Base-by-base conservation (phyloP, 2,797 vertebrate genomes). In the Chelon auratus region DNA sequence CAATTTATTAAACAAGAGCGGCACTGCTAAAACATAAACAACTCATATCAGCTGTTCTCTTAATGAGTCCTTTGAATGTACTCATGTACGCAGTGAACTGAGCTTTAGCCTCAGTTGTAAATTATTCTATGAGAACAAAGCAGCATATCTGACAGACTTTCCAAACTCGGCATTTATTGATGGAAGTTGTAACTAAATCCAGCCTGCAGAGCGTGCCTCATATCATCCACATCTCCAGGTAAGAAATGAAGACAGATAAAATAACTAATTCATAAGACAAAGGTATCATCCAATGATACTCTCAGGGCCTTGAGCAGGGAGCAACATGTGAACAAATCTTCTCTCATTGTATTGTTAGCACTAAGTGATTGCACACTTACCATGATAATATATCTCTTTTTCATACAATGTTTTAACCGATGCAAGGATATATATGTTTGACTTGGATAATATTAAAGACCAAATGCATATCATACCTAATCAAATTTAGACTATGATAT, bases 71-170 rank as follows among this genome's bases (percentile, higher is more conserved):
- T 37, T n/a, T 24, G 9, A 56, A 48, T 30, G 26, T n/a, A 33
- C 9, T 53, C 59, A 4, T 4, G 15, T 11, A 56, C 33, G 37
- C 26, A 60, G 39, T 36, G 24, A 48, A 47, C n/a, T 14, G 33
- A 61, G 47, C 42, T 58, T 47, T 3, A 55, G 47, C 26, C 33
- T 15, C 22, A 10, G 45, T 9, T 72, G 59, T 45, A 59, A 58
- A 61, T 72, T 64, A 39, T 39, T 60, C 11, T 12, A 5, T n/a
- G 30, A 33, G 20, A 26, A 62, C 5, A 40, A 20, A 66, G 66
- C 48, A 26, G 36, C 37, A 62, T 39, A 67, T 62, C 53, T 64
- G 22, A 68, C 54, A 52, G n/a, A 54, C 52, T 33, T 33, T 33
- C 1, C 26, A 60, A 53, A 52, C 18, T 39, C 26, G 40, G 5